Evolutionary conservation across 2,888 invertebrate species (phyloP).

Genomic region (Danaus chrysippus): DNA sequence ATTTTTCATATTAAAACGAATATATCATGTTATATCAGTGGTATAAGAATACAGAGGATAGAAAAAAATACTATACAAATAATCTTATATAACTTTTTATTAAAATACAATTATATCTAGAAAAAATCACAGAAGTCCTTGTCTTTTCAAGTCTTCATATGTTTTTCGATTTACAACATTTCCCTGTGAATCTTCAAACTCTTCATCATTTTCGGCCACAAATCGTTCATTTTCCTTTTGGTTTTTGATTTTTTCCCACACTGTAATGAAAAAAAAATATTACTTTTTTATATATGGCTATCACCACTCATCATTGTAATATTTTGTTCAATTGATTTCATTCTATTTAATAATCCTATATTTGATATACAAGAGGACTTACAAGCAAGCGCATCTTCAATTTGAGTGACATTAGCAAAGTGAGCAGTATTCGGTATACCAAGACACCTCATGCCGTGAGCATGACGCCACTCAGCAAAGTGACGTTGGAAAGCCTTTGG

Average conservation of each 20-base stretch:
- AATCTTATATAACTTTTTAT: background rate
- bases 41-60: too few species aligned
- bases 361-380: conserved; percentile 59
- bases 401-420: conserved; percentile 99
- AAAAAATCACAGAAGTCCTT: conserved; percentile 85
- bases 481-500: conserved; percentile 99
- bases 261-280: conserved; percentile 63
- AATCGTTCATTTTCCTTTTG: conserved; percentile 97
- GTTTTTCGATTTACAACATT: conserved; percentile 99
- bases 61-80: too few species aligned
- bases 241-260: conserved; percentile 98
- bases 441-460: conserved; percentile 97
- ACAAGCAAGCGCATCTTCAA: conserved; percentile 97
- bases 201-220: conserved; percentile 98
- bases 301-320: background rate
- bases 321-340: too few species aligned
- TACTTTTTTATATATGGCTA: background rate
- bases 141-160: conserved; percentile 98
- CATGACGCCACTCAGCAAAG: conserved; percentile 95
- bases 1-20: too few species aligned
- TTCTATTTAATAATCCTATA: background rate
- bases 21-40: too few species aligned
- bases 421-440: conserved; percentile 99
- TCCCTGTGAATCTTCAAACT: conserved; percentile 98
- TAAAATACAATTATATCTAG: background rate